phyloP scores from a whole-genome alignment of 2,113 vertebrate species.

The Etheostoma cragini region DNA sequence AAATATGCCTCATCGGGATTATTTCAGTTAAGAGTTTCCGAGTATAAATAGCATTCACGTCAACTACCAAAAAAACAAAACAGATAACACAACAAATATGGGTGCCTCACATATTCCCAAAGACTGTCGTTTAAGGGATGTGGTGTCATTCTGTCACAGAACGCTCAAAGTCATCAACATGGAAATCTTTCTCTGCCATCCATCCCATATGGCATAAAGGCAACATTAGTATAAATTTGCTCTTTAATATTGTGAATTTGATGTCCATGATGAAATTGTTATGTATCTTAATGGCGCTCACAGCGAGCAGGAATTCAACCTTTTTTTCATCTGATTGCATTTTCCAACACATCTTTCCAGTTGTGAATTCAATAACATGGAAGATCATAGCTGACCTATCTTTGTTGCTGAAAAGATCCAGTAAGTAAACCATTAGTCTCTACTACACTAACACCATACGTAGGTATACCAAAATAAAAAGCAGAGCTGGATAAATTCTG shows the following conservation, averaged over 20 bases:
- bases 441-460: neutral
- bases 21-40: neutral
- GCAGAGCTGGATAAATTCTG: neutral
- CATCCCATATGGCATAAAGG: neutral
- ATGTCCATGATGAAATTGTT: neutral
- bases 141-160: neutral
- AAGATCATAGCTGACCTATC: neutral
- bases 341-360: neutral
- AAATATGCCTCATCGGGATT: neutral
- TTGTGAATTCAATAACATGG: neutral
- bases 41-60: neutral
- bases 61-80: too few species aligned
- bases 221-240: neutral
- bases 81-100: neutral
- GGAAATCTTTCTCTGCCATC: neutral
- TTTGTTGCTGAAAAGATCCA: neutral
- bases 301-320: neutral
- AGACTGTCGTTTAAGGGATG: neutral
- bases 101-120: neutral
- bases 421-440: neutral
- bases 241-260: neutral
- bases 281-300: neutral
- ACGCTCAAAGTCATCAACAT: neutral
- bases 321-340: neutral
- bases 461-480: constrained; percentile 2